Evolutionary conservation across 2,797 vertebrate genomes (phyloP), one percentile per base, ranked within the genome.

Genomic region (Semotilus atromaculatus): DNA sequence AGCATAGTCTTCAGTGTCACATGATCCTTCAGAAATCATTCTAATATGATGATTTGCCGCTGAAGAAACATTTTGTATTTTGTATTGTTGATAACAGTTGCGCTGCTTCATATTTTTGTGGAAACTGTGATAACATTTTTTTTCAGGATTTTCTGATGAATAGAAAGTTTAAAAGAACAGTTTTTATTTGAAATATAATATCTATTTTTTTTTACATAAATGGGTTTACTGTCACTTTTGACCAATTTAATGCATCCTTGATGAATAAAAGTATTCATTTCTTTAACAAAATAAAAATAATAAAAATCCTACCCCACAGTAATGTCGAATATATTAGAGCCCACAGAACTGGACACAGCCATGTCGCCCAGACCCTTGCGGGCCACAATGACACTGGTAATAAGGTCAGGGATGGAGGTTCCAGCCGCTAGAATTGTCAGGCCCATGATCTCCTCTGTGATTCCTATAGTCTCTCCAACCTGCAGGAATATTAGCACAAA

Each of bases 261-360:
- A 2, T 21, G 16, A 72, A 72, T 4, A 72, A 29, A 72, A 48
- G 71, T 53, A 1, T 31, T 19, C 0, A 13, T 51, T 48, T 73
- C 5, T 73, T 73, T 23, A 26, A 60, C 45, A n/a, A 10, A 21
- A 26, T 2, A 19, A 29, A 23, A 26, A 8, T 0, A 64, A 7
- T 36, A 14, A 9, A 55, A 11, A 31, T 91, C 95, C 94, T 88
- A 97, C 96, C 96, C 96, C 19, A 97, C 93, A 0, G 97, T 99
- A 92, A 99, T 98, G 85, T 99, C 97, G 0, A 99, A 99, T 92
- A 99, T 99, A 90, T 99, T 99, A 81, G 97, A 98, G 84, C 97
- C 97, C 78, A 99, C 97, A 0, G 97, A 99, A 75, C 97, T 99
- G 89, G 97, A 99, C 88, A 99, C 97, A 0, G 97, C 97, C 97